Evolutionary conservation across 2,888 invertebrate species (phyloP).

Genomic region (Idaea dimidiata): DNA sequence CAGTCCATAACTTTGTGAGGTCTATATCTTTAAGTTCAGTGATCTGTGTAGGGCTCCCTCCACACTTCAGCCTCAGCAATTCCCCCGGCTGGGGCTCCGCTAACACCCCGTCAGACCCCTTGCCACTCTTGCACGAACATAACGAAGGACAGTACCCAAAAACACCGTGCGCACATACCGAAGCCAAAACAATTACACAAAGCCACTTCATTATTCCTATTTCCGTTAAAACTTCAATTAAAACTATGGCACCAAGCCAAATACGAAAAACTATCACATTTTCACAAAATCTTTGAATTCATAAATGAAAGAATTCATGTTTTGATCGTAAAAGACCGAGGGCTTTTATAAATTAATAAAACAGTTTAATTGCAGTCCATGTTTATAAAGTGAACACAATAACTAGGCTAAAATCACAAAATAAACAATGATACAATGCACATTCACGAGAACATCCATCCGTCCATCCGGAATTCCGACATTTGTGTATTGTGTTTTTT

Average conservation of each 20-base stretch:
- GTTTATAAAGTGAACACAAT: constrained; percentile 33
- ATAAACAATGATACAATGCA: constrained; percentile 61
- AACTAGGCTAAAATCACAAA: constrained; percentile 46
- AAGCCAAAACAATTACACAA: constrained; percentile 47
- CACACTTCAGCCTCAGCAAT: constrained; percentile 83
- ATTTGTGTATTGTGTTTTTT: too few species aligned
- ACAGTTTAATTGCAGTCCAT: constrained; percentile 36
- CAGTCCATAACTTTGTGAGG: constrained; percentile 80
- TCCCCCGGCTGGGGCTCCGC: constrained; percentile 79
- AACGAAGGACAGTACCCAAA: constrained; percentile 67
- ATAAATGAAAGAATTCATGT: constrained; percentile 43
- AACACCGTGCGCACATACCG: constrained; percentile 45
- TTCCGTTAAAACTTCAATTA: constrained; percentile 61
- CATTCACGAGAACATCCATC: constrained; percentile 46
- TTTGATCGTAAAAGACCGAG: constrained; percentile 22
- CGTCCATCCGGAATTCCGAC: constrained; percentile 52
- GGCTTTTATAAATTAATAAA: constrained; percentile 24
- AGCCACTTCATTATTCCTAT: constrained; percentile 61
- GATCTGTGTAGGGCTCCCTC: constrained; percentile 80
- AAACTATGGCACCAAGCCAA: constrained; percentile 76
- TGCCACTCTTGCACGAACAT: constrained; percentile 81
- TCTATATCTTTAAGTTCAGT: constrained; percentile 83
- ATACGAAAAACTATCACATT: constrained; percentile 71
- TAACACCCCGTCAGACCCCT: constrained; percentile 73
- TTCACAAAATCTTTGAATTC: constrained; percentile 61